Conservation (phyloP, 1,140 invertebrate genomes). For the Dufourea novaeangliae region DNA sequence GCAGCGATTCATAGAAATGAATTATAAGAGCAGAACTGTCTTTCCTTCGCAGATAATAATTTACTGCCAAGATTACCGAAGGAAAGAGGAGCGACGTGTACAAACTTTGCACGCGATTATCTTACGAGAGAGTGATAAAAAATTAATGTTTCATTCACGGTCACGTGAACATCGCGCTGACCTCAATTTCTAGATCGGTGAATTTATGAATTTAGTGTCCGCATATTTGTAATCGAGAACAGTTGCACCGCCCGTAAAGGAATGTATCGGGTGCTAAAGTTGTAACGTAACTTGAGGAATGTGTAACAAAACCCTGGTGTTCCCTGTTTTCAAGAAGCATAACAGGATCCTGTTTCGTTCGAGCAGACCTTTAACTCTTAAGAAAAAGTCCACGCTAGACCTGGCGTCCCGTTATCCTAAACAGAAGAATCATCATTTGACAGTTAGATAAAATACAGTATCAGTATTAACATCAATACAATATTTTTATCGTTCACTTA, state of each 20-base stretch:
- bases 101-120: not conserved
- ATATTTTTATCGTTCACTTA: too few relatives aligned
- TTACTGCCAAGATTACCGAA: too few relatives aligned
- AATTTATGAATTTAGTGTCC: not conserved
- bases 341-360: not conserved
- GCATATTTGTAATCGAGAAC: not conserved
- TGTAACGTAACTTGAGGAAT: slow-evolving; percentile 8
- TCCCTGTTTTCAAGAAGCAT: slow-evolving; percentile 12
- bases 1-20: not conserved
- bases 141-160: not conserved
- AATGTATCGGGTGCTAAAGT: not conserved
- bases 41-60: not conserved
- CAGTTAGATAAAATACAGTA: not conserved
- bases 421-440: not conserved
- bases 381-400: not conserved
- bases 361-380: not conserved
- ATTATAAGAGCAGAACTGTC: not conserved
- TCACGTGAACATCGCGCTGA: not conserved
- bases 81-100: too few relatives aligned
- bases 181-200: not conserved
- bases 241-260: not conserved
- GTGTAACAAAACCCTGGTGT: not conserved
- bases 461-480: too few relatives aligned
- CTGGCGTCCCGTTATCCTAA: slow-evolving; percentile 6
- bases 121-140: not conserved